Evolutionary conservation across 2,888 invertebrate genomes (phyloP).

Genomic region (Watsonalla cultraria): DNA sequence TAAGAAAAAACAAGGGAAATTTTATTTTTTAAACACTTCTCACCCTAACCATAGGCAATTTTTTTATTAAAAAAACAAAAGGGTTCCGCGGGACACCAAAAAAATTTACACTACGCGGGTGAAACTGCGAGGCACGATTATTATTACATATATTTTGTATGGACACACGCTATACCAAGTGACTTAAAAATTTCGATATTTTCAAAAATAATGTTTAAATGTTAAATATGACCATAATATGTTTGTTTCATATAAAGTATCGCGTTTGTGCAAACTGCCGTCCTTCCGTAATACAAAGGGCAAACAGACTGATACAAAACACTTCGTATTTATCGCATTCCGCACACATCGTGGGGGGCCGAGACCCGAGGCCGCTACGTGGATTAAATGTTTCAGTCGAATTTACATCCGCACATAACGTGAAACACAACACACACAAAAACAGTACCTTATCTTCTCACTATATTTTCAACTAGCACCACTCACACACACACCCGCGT

Average conservation of each 20-base stretch:
- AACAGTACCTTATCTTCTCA: neutral
- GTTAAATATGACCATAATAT: neutral
- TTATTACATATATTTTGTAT: no score
- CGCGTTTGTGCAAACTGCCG: neutral
- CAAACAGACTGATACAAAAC: slow-evolving; percentile 37
- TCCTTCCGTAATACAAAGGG: slow-evolving; percentile 20
- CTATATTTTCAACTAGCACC: no score
- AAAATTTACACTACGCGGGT: no score
- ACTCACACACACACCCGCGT: neutral
- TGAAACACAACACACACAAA: slow-evolving; percentile 21
- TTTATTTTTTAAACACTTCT: no score
- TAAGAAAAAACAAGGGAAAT: no score
- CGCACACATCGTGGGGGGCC: slow-evolving; percentile 41
- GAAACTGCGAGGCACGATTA: no score
- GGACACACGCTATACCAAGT: no score
- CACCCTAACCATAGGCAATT: no score
- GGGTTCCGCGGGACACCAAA: no score
- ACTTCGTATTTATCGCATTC: slow-evolving; percentile 53
- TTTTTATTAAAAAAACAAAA: no score
- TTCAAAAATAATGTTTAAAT: no score
- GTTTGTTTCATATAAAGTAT: neutral
- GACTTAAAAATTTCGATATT: no score
- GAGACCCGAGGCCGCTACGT: slow-evolving; percentile 47
- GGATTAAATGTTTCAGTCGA: slow-evolving; percentile 68
- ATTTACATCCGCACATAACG: slow-evolving; percentile 50